Evolutionary conservation across 1,140 invertebrate genomes (phyloP).

Genomic region (Trichoplusia ni): DNA sequence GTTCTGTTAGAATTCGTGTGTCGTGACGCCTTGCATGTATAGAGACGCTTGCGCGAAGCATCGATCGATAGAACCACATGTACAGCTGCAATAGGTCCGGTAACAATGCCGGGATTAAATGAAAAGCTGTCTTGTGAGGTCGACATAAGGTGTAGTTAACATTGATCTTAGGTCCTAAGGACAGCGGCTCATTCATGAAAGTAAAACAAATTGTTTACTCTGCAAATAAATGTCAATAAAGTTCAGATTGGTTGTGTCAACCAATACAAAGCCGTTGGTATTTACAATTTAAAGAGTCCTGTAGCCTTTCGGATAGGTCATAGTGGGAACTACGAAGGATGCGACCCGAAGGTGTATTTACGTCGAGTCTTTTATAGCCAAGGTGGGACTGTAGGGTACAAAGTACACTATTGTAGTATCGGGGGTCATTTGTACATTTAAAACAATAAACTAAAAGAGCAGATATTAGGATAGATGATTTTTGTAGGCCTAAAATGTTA

Average conservation of each 20-base stretch:
- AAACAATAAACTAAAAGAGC: too few species aligned
- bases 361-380: background rate
- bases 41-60: slow-evolving; percentile 66
- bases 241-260: slow-evolving; percentile 33
- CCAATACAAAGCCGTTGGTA: slow-evolving; percentile 15
- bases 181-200: slow-evolving; percentile 40
- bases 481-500: too few species aligned
- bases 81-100: slow-evolving; percentile 30
- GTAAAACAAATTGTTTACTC: slow-evolving; percentile 40
- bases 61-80: slow-evolving; percentile 60
- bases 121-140: slow-evolving; percentile 4
- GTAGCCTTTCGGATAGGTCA: slow-evolving; percentile 16
- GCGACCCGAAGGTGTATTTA: background rate
- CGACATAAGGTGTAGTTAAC: background rate
- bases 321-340: background rate
- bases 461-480: too few species aligned
- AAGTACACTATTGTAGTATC: background rate
- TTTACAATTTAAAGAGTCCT: slow-evolving; percentile 18
- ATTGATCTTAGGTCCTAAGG: slow-evolving; percentile 7
- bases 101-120: slow-evolving; percentile 5
- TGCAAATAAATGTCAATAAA: slow-evolving; percentile 41
- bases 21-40: slow-evolving; percentile 12
- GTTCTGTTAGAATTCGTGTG: background rate
- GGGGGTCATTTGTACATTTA: background rate
- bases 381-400: background rate